A percentile compares a stretch with the other conserved stretches of the same genome.
Evolutionary conservation across 1,140 invertebrate genomes (phyloP).

Genomic region (Magallana gigas): DNA sequence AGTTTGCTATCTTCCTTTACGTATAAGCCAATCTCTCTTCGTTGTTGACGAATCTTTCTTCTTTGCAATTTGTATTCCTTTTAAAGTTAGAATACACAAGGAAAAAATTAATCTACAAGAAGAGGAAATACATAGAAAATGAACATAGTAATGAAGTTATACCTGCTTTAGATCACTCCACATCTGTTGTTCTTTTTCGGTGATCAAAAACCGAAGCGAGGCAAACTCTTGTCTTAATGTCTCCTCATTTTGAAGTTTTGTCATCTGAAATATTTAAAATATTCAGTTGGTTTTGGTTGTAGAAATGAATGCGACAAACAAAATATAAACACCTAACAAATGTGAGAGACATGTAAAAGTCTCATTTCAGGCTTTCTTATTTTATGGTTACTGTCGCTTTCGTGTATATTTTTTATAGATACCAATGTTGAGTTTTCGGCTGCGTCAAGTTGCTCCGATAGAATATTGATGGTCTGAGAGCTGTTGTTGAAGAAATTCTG

Average conservation of each 20-base stretch:
- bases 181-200: slow-evolving; percentile 2
- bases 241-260: background rate
- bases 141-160: background rate
- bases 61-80: background rate
- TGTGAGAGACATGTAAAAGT: too few relatives aligned
- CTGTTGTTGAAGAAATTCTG: background rate
- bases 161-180: background rate
- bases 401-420: background rate
- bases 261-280: background rate
- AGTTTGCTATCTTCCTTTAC: background rate
- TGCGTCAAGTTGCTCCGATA: background rate
- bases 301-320: too few relatives aligned
- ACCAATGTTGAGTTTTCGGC: background rate
- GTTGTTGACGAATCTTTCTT: background rate
- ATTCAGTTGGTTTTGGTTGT: too few relatives aligned
- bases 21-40: background rate
- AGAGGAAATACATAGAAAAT: background rate
- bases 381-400: too few relatives aligned
- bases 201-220: background rate
- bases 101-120: background rate
- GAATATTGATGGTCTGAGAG: background rate
- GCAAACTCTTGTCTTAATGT: slow-evolving; percentile 23
- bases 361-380: too few relatives aligned
- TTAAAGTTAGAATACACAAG: too few relatives aligned
- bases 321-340: too few relatives aligned